Evolutionary conservation across 2,888 invertebrate genomes (phyloP).

Genomic region (Hymenopus coronatus): DNA sequence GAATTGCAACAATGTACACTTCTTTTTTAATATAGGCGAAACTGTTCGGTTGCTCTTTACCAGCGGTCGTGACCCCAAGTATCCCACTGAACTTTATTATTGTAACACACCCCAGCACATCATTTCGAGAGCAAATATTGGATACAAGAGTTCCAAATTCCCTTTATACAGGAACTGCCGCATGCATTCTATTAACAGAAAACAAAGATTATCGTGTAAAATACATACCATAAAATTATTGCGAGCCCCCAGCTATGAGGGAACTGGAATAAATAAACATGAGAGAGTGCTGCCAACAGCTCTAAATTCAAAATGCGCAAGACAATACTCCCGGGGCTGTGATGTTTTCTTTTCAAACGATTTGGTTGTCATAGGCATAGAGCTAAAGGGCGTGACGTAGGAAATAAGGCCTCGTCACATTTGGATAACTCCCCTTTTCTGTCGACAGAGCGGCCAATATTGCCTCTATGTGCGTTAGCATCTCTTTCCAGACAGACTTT

Average conservation of each 20-base stretch:
- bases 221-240: not conserved
- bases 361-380: not conserved
- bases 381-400: not conserved
- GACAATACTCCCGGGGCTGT: not conserved
- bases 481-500: not conserved
- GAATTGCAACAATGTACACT: no score
- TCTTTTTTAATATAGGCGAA: no score
- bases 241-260: not conserved
- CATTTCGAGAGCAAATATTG: not conserved
- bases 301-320: not conserved
- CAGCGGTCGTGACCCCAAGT: not conserved
- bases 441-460: not conserved
- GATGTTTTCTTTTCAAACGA: not conserved
- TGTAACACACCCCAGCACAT: not conserved
- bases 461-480: not conserved
- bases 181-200: not conserved
- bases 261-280: not conserved
- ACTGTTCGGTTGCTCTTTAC: not conserved
- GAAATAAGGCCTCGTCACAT: not conserved
- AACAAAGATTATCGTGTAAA: not conserved
- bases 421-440: not conserved
- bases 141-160: not conserved
- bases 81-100: not conserved
- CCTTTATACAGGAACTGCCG: not conserved
- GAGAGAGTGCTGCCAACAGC: not conserved